Evolutionary conservation across 2,888 invertebrate genomes (phyloP), one percentile per base, ranked within the genome.

Genomic region (Eupithecia subumbrata): DNA sequence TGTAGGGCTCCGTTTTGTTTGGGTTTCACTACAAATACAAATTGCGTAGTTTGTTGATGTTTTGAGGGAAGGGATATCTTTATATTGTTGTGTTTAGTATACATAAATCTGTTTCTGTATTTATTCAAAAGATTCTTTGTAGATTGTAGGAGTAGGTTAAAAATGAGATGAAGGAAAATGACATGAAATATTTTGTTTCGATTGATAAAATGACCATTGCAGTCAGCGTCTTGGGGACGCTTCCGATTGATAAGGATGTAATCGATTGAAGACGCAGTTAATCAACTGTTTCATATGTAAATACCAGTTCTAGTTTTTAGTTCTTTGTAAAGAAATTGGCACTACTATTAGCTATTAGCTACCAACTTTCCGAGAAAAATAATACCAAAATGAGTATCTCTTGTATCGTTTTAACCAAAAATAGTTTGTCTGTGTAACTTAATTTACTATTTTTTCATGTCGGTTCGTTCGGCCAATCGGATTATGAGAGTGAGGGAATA

Each of bases 1-100:
- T 43, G 37, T 34, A 18, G 63, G 68, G 68, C 22, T 40, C n/a
- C 14, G 40, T 67, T 67, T 67, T 66, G 66, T 37, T 67, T 67
- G 66, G 66, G 66, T 67, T 67, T 67, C 66, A 67, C 66, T 67
- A 67, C n/a, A 67, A 40, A 67, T 67, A 67, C 66, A 67, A 67
- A 40, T 37, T 40, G 66, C 40, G 9, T n/a, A 37, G 66, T n/a
- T 60, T 60, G 60, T 60, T 60, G 25, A 25, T 60, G 25, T 60
- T 60, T 56, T 60, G 22, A 25, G 60, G 56, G n/a, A 60, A 25
- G 22, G 18, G 8, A n/a, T 48, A 18, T 48, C 8, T 48, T 48
- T 48, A 18, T 48, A 48, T 18, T 40, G 40, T 9, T 34, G 2
- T 0, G 37, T 37, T 37, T 37, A 37, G 37, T 37, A 37, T 37